These are phyloP conservation scores for Denticeps clupeoides DNA, from an alignment of 2,797 vertebrate species.

Conservation along the genomic window DNA sequence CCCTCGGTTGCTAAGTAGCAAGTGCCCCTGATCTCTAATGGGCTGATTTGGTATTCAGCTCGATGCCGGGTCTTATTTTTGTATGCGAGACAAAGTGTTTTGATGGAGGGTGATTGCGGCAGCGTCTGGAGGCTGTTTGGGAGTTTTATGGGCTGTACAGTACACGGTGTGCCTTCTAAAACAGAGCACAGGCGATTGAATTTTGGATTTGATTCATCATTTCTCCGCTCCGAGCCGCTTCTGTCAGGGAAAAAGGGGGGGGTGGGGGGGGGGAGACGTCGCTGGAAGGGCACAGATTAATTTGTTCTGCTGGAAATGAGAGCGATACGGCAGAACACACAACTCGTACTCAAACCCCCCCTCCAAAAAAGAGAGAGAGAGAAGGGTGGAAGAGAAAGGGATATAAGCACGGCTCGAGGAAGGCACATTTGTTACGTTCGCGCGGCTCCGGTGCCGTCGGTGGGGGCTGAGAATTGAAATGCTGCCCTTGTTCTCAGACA, in stretches of 20 bases:
- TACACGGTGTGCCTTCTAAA: constrained; percentile 86
- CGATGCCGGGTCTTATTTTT: constrained; percentile 92
- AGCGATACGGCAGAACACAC: constrained; percentile 48
- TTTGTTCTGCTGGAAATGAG: constrained; percentile 59
- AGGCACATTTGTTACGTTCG: constrained; percentile 40
- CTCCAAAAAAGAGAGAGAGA: background rate
- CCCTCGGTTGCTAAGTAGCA: constrained; percentile 95
- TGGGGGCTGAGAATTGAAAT: constrained; percentile 23
- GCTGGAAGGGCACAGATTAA: constrained; percentile 58
- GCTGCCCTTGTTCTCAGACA: constrained; percentile 32
- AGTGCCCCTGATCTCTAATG: constrained; percentile 88
- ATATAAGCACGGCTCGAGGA: constrained; percentile 18
- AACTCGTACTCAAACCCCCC: constrained; percentile 10
- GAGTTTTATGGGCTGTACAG: constrained; percentile 96
- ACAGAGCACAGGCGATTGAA: constrained; percentile 79
- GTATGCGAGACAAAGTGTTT: constrained; percentile 99
- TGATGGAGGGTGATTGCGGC: constrained; percentile 97
- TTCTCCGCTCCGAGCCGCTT: constrained; percentile 52
- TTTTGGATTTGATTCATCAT: constrained; percentile 81
- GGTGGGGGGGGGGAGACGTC: constrained; percentile 20
- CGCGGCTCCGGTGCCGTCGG: constrained; percentile 28
- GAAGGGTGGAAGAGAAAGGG: constrained; percentile 6
- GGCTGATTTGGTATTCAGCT: constrained; percentile 96
- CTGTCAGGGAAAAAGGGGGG: constrained; percentile 31
- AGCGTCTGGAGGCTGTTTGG: constrained; percentile 86